Evolutionary conservation across 2,113 vertebrate species (phyloP).

Genomic region (Scytalopus superciliaris): DNA sequence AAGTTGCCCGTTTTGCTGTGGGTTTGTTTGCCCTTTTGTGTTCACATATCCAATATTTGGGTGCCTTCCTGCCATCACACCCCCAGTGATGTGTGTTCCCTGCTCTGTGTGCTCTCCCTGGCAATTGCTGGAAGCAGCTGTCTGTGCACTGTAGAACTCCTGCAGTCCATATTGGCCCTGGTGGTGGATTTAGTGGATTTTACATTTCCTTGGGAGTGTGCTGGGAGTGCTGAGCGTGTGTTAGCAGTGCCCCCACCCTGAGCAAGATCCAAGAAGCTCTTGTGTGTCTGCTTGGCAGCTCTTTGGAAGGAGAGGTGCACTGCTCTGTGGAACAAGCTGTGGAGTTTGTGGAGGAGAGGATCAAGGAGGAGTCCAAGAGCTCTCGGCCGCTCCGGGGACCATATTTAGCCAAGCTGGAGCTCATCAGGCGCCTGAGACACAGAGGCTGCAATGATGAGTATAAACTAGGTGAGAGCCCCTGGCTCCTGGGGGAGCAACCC

Average conservation of each 20-base stretch:
- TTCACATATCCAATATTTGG: not conserved
- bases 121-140: not conserved
- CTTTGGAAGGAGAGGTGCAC: conserved; percentile 88
- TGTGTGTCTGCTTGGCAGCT: conserved; percentile 72
- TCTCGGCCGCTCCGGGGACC: conserved; percentile 88
- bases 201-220: not conserved
- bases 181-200: not conserved
- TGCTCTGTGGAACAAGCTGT: conserved; percentile 84
- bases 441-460: conserved; percentile 83
- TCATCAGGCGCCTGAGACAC: conserved; percentile 84
- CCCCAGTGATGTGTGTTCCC: not conserved
- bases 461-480: conserved; percentile 81
- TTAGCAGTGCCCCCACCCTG: not conserved
- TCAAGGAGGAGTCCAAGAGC: conserved; percentile 83
- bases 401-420: conserved; percentile 87
- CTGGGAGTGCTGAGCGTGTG: not conserved
- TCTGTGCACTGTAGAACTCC: not conserved
- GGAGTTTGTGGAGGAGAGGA: conserved; percentile 87
- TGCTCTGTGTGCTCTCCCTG: not conserved
- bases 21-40: not conserved
- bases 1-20: conserved; percentile 68
- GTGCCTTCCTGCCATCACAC: not conserved
- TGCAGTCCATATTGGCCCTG: not conserved
- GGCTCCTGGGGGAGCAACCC: not conserved
- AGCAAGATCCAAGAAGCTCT: not conserved